Evolutionary conservation across 1,140 invertebrate species (phyloP).

Genomic region (Arion vulgaris): DNA sequence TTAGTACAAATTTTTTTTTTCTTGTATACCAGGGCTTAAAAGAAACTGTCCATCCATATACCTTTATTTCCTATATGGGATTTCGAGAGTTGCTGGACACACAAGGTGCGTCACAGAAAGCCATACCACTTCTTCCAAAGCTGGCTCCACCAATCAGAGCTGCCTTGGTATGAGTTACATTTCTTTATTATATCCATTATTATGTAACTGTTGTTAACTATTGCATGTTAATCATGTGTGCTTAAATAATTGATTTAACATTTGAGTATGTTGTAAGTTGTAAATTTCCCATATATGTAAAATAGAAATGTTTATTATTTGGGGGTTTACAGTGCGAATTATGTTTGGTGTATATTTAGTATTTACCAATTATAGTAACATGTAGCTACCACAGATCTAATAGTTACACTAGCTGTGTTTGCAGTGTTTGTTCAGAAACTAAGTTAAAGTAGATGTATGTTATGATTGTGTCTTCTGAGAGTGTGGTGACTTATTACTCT

Average conservation of each 20-base stretch:
- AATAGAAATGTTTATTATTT: too few species aligned
- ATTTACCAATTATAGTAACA: too few species aligned
- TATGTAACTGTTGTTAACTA: neutral
- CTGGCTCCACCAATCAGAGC: conserved; percentile 63
- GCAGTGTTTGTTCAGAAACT: too few species aligned
- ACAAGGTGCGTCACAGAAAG: conserved; percentile 58
- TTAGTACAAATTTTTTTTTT: too few species aligned
- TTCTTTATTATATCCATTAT: neutral
- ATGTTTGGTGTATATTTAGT: too few species aligned
- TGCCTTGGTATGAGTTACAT: conserved; percentile 62
- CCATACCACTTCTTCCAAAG: conserved; percentile 65
- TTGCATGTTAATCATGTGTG: neutral
- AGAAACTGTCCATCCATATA: conserved; percentile 71
- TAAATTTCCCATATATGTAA: neutral
- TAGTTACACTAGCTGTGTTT: too few species aligned
- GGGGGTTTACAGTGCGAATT: too few species aligned
- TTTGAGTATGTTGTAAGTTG: neutral
- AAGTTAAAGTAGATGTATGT: too few species aligned
- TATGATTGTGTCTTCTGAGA: too few species aligned
- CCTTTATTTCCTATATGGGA: conserved; percentile 68
- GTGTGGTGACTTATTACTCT: too few species aligned
- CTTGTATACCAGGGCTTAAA: conserved; percentile 60
- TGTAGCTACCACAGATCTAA: too few species aligned
- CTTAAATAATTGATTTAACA: neutral
- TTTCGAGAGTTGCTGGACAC: conserved; percentile 69